Evolutionary conservation across 2,113 vertebrate species (phyloP), one percentile per base, ranked within the genome.

Genomic region (Nanorana parkeri): DNA sequence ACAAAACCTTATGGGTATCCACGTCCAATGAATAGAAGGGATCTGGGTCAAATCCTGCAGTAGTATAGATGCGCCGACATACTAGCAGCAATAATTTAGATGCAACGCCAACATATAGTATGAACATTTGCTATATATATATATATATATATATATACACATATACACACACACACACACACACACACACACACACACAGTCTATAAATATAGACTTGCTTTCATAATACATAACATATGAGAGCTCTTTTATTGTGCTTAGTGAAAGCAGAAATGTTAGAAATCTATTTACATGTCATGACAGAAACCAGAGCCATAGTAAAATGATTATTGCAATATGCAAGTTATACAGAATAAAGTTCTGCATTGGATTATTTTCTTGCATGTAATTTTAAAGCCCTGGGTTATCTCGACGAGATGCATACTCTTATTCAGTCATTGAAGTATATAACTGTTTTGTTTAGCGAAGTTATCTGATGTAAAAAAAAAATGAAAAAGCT

Each of bases 171-270:
- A n/a, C n/a, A n/a, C n/a, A n/a, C n/a, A n/a, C n/a, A n/a, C n/a
- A n/a, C n/a, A n/a, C n/a, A n/a, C n/a, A n/a, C n/a, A n/a, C n/a
- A 41, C 15, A 66, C 15, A 36, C 24, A 24, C 51, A 67, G 80
- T 66, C 47, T 55, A 24, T 32, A 47, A 82, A 75, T 82, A 60
- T 75, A 63, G 47, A 32, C 74, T 73, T 32, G 61, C 66, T 82
- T 75, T 74, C 56, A 75, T 82, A 82, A 82, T 75, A 47, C 63
- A 54, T 56, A 82, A 75, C 80, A 82, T 51, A 82, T 82, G 80
- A 56, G 28, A 68, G 21, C 28, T 66, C 61, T 82, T 82, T 82
- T 74, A 58, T 75, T 75, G 80, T 82, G 66, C 65, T 28, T 13
- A 82, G 78, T 80, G 67, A 72, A 72, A 52, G 67, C n/a, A 47